Evolutionary conservation across 2,113 vertebrate species (phyloP).

Genomic region (Gorsachius goisagi): DNA sequence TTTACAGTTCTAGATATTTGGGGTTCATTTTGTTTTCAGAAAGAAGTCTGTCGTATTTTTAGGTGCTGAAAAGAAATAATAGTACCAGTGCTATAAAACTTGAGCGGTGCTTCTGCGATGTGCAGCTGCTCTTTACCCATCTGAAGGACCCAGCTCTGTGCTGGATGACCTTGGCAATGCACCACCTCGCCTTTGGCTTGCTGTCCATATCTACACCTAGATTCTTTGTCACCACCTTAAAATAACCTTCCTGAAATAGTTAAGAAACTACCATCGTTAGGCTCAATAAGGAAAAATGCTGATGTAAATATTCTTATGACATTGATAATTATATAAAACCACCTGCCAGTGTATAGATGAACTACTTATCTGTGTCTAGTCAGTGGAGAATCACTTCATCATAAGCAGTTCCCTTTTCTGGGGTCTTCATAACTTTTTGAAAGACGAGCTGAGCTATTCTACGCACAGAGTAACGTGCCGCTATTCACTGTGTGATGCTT

Average conservation of each 20-base stretch:
- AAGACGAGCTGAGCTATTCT: neutral
- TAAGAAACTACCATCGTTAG: neutral
- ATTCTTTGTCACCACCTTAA: neutral
- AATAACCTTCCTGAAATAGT: neutral
- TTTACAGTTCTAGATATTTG: neutral
- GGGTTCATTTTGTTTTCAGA: neutral
- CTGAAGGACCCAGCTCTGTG: neutral
- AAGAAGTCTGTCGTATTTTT: neutral
- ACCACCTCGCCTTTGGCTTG: neutral
- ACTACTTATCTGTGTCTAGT: neutral
- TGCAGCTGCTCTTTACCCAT: neutral
- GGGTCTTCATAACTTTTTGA: neutral
- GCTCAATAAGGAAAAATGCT: neutral
- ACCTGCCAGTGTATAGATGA: neutral
- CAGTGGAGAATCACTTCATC: neutral
- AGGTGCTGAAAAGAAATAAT: neutral
- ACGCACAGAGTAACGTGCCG: neutral
- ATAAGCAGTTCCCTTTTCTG: neutral
- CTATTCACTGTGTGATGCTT: neutral
- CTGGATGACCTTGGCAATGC: neutral
- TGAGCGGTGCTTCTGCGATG: rapidly evolving
- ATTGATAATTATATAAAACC: neutral
- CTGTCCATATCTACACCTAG: neutral
- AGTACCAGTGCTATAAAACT: neutral
- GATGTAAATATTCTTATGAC: neutral